Base-by-base conservation (phyloP, 2,888 invertebrate genomes). In the Nipponacmea schrenckii region DNA sequence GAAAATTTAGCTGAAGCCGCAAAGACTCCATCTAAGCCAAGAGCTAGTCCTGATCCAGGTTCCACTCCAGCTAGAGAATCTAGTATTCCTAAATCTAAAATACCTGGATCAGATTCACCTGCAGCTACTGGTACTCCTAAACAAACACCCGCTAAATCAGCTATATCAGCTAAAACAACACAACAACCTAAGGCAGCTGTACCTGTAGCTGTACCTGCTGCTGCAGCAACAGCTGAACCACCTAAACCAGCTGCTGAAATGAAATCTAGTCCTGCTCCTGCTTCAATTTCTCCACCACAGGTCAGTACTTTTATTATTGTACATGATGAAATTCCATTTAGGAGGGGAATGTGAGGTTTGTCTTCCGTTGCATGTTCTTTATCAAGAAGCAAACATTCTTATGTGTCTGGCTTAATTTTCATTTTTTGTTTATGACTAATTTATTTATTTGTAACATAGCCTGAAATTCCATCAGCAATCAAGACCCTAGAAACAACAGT, bases 1-100 rank as follows among this genome's bases (percentile, higher is more conserved):
- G 85, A 84, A 48, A 83, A 81, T 64, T 69, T 85, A 66, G 77
- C 81, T 62, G 83, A 82, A 20, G 70, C 75, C 27, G 65, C 66
- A 14, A 46, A 74, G 10, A 68, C 73, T 8, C 70, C 79, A 15
- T 79, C 82, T 12, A 79, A 81, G 48, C 75, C 69, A 27, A 64
- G 73, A n/a, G 63, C 76, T 39, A 72, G 69, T n/a, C 68, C 75
- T 46, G 75, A 71, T 10, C 73, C 76, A 24, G 45, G 70, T 15
- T 50, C 72, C 17, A 67, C 67, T 12, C 62, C 50, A 24, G 39
- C 39, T 39, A 48, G 70, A 56, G 71, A 73, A 62, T 66, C 69
- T 62, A 62, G 67, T 8, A 66, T 69, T 26, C 67, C 70, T 4
- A 65, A 63, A 14, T 72, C 78, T 14, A 69, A 74, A 20, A 24